Base-by-base conservation (phyloP, 2,797 vertebrate genomes). In the Esox lucius region DNA sequence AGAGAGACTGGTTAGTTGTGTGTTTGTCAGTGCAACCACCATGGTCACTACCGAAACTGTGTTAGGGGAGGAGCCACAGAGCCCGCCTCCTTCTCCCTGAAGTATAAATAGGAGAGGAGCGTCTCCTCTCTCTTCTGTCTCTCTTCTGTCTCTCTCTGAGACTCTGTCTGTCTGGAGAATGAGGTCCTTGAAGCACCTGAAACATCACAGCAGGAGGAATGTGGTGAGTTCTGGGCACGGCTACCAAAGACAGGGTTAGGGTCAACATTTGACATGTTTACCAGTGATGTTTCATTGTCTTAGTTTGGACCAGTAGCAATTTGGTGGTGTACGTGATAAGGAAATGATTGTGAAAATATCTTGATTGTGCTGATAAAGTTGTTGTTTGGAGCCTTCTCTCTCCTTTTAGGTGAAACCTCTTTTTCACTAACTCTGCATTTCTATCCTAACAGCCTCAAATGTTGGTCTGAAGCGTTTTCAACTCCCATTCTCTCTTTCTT, bases 101-200 rank as follows among this genome's bases (percentile, higher is more conserved):
- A 81, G 13, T 90, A 92, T 92, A 92, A 91, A 86, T 82, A 83
- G 80, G 83, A 87, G 87, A 73, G 42, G 78, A 85, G 70, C 80
- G 9, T 73, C 75, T 81, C 56, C 77, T 61, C 75, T 17, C 75
- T 85, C 17, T 15, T 51, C 48, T 51, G 48, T 51, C 48, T 51
- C 48, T 51, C 42, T 46, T 51, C 48, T 51, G 15, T 56, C 53
- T 56, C 7, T 56, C 53, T 56, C 2, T 56, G 19, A 22, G 53
- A 22, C 53, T 11, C 39, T 42, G 39, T 85, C 73, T 71, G 78
- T 66, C 80, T 78, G 85, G 83, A 93, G 90, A 86, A 94, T 94
- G 93, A 92, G 92, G 82, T 94, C 92, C 84, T 91, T 94, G 84
- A 94, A 94, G 91, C 93, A 94, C 93, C 92, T 94, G 90, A 94